Percentiles rank a stretch among this genome's conserved stretches.
phyloP scores from a whole-genome alignment of 1,140 invertebrate genomes.

The Streblospio benedicti region DNA sequence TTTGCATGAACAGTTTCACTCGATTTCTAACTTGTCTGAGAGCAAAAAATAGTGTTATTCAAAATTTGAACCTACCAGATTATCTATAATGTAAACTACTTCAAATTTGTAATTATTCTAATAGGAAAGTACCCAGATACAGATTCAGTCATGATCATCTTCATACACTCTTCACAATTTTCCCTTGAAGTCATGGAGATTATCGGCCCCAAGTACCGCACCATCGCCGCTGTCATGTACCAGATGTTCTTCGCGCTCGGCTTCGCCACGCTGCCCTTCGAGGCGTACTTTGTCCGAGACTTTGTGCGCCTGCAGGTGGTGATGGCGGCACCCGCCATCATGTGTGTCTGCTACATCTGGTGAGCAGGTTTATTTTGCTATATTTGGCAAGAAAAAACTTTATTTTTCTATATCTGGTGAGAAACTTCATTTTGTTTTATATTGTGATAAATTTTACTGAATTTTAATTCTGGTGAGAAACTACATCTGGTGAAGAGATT shows the following conservation, averaged over 20 bases:
- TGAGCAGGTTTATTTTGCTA: not conserved
- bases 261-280: not conserved
- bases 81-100: too few species aligned
- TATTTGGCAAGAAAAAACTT: too few species aligned
- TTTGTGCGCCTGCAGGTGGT: not conserved
- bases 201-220: not conserved
- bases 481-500: too few species aligned
- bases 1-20: too few species aligned
- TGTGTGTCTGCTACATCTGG: not conserved
- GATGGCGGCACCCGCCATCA: not conserved
- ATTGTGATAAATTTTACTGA: too few species aligned
- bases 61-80: too few species aligned
- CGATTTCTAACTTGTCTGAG: too few species aligned
- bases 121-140: not conserved
- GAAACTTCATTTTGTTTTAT: too few species aligned
- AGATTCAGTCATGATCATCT: not conserved
- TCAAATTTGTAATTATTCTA: not conserved
- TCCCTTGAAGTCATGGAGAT: not conserved
- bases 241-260: not conserved
- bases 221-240: not conserved
- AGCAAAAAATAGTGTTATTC: too few species aligned
- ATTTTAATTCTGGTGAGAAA: too few species aligned
- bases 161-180: too few species aligned
- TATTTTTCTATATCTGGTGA: too few species aligned
- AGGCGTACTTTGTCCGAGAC: conserved; percentile 2